Evolutionary conservation across 1,140 invertebrate species (phyloP).

Genomic region (Eriocheir sinensis): DNA sequence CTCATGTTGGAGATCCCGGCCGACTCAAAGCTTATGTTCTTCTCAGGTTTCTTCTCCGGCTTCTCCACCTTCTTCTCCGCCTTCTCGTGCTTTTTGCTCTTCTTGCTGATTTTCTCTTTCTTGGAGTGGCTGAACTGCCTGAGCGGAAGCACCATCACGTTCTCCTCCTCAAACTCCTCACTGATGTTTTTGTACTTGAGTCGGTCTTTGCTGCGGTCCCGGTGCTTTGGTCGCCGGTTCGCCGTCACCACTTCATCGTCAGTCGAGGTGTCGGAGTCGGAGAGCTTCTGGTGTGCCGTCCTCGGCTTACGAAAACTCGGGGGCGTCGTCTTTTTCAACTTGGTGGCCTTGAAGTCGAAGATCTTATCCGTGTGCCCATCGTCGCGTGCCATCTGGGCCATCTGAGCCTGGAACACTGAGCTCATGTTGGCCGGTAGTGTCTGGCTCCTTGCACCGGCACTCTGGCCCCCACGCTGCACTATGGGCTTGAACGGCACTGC

Average conservation of each 20-base stretch:
- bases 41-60: slow-evolving; percentile 80
- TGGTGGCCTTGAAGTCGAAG: slow-evolving; percentile 79
- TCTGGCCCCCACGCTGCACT: slow-evolving; percentile 78
- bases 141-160: slow-evolving; percentile 75
- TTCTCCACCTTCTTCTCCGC: slow-evolving; percentile 80
- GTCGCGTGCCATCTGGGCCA: slow-evolving; percentile 74
- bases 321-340: slow-evolving; percentile 80
- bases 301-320: slow-evolving; percentile 78
- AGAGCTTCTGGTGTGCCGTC: slow-evolving; percentile 77
- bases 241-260: slow-evolving; percentile 62
- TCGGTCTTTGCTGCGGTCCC: slow-evolving; percentile 78
- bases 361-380: slow-evolving; percentile 80
- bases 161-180: slow-evolving; percentile 79
- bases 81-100: slow-evolving; percentile 74
- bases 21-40: slow-evolving; percentile 72
- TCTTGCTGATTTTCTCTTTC: slow-evolving; percentile 81
- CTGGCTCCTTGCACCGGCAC: slow-evolving; percentile 61
- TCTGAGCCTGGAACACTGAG: slow-evolving; percentile 72
- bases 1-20: slow-evolving; percentile 89
- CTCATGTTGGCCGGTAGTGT: slow-evolving; percentile 77
- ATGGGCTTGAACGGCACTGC: slow-evolving; percentile 85
- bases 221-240: slow-evolving; percentile 68
- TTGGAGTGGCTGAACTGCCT: slow-evolving; percentile 80
- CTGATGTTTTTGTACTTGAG: slow-evolving; percentile 79
- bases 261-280: slow-evolving; percentile 73